Percentiles rank a stretch among this genome's conserved stretches.
Conservation (phyloP, 2,888 invertebrate genomes). For the Cephalotes varians region DNA sequence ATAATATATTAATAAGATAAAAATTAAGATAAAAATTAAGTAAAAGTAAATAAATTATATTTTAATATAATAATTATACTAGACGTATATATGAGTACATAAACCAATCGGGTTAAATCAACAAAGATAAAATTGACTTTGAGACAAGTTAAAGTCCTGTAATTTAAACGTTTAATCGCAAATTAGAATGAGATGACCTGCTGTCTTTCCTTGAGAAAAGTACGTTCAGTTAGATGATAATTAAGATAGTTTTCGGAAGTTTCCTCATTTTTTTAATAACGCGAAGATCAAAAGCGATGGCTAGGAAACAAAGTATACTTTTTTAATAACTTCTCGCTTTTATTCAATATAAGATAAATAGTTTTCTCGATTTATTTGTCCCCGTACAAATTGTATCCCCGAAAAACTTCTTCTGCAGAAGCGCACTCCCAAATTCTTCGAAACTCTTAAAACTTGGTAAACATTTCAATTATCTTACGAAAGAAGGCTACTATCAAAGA, state of each 20-base stretch:
- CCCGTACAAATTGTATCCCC: not conserved
- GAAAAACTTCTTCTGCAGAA: slow-evolving; percentile 20
- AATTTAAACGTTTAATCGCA: slow-evolving; percentile 8
- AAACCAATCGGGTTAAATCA: not conserved
- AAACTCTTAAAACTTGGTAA: slow-evolving; percentile 15
- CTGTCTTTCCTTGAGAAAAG: not conserved
- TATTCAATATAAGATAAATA: slow-evolving; percentile 13
- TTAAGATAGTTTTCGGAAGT: slow-evolving; percentile 70
- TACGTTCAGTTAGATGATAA: slow-evolving; percentile 72
- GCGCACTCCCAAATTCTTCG: slow-evolving; percentile 12
- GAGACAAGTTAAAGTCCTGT: not conserved
- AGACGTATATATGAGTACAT: not conserved
- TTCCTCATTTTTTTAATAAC: slow-evolving; percentile 34
- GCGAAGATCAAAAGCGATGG: slow-evolving; percentile 37
- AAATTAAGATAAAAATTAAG: too few species aligned
- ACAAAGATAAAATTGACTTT: not conserved
- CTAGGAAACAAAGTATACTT: slow-evolving; percentile 5
- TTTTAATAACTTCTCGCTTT: not conserved
- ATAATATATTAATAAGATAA: too few species aligned
- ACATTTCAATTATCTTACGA: slow-evolving; percentile 1
- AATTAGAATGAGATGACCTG: not conserved
- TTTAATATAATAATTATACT: not conserved
- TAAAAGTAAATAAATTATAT: not conserved
- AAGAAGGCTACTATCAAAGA: not conserved
- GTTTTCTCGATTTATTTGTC: slow-evolving; percentile 42